Percentiles rank a stretch among this genome's conserved stretches.
Conservation (phyloP, 2,888 invertebrate genomes). For the Trachelus troglodyta region DNA sequence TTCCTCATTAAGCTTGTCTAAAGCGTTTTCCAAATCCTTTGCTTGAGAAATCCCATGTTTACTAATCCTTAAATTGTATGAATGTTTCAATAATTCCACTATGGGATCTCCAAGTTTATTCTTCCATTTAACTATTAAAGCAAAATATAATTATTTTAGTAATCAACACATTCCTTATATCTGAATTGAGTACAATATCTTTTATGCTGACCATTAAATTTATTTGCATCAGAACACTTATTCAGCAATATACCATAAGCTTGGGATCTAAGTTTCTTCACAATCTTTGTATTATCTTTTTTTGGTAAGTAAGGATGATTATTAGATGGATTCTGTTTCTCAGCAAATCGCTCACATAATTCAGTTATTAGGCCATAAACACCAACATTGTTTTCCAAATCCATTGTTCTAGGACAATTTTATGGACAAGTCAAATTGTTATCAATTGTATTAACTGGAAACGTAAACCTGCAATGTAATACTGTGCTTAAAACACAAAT, state of each 20-base stretch:
- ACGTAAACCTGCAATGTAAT: background rate
- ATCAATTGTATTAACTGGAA: background rate
- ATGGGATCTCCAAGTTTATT: conserved; percentile 46
- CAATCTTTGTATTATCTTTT: conserved; percentile 30
- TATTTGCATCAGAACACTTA: conserved; percentile 33
- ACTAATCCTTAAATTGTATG: conserved; percentile 47
- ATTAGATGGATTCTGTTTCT: conserved; percentile 28
- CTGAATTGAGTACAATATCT: background rate
- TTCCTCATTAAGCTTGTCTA: conserved; percentile 39
- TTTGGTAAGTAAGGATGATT: conserved; percentile 30
- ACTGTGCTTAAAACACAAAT: background rate
- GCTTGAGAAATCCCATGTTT: conserved; percentile 42
- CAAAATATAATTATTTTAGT: background rate
- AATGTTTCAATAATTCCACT: conserved; percentile 54
- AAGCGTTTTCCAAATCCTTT: conserved; percentile 42
- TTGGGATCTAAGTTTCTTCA: conserved; percentile 49
- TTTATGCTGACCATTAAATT: conserved; percentile 9
- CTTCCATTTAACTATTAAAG: conserved; percentile 23
- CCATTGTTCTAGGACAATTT: conserved; percentile 32
- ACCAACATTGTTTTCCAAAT: conserved; percentile 32
- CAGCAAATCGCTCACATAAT: conserved; percentile 46
- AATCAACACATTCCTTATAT: background rate
- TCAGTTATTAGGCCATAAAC: conserved; percentile 54
- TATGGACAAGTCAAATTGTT: background rate
- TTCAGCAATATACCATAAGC: conserved; percentile 59